phyloP scores from a whole-genome alignment of 2,113 vertebrate species.

The Cinclus mexicanus region DNA sequence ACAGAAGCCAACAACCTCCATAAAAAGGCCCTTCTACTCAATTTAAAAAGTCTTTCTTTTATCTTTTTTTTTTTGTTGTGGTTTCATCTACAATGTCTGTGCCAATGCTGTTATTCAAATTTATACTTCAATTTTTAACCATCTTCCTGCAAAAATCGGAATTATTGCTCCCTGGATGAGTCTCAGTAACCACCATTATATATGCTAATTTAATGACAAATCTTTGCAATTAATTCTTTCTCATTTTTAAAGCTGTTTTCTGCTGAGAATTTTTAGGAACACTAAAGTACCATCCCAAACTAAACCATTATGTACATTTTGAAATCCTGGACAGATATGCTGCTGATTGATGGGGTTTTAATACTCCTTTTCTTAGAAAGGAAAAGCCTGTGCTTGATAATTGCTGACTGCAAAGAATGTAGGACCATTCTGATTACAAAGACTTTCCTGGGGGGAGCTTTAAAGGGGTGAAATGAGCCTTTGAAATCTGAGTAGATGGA shows the following conservation, averaged over 20 bases:
- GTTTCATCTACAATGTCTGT: not conserved
- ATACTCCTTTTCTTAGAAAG: not conserved
- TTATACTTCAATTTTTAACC: not conserved
- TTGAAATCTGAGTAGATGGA: not conserved
- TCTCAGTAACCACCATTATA: not conserved
- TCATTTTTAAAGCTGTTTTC: not conserved
- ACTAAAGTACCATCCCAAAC: not conserved
- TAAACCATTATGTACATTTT: not conserved
- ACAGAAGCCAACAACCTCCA: not conserved
- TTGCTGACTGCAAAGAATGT: not conserved
- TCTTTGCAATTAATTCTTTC: not conserved
- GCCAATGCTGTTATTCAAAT: not conserved
- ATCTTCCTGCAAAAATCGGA: not conserved
- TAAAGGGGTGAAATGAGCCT: not conserved
- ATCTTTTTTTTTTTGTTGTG: not conserved
- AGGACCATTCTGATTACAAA: not conserved
- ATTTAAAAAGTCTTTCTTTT: not conserved
- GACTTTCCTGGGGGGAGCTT: not conserved
- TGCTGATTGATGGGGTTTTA: not conserved
- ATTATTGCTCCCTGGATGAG: not conserved
- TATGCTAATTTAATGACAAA: not conserved
- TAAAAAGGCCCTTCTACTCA: not conserved
- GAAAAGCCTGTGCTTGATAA: not conserved
- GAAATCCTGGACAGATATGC: not conserved
- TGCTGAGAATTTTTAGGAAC: not conserved